These are phyloP conservation scores for Tolypeutes matacus DNA, from an alignment of 2,797 vertebrate species.

Conservation along the genomic window DNA sequence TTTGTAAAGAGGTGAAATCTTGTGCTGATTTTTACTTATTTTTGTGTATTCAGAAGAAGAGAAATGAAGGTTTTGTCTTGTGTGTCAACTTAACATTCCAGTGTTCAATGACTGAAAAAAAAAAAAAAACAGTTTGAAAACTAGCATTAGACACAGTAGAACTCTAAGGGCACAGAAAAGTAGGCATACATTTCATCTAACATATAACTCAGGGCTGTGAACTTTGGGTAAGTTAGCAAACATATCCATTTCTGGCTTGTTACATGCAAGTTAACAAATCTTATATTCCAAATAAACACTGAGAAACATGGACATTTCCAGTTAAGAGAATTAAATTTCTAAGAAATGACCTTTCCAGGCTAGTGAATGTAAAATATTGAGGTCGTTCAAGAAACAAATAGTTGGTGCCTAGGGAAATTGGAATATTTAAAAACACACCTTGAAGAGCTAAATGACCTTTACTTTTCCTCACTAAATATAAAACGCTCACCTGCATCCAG, in stretches of 20 bases:
- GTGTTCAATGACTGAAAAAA: neutral
- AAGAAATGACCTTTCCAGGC: constrained; percentile 84
- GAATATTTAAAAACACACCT: constrained; percentile 81
- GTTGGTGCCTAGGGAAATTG: constrained; percentile 76
- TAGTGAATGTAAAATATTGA: constrained; percentile 77
- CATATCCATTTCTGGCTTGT: constrained; percentile 19
- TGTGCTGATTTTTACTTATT: neutral
- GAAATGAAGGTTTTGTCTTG: neutral
- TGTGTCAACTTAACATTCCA: neutral
- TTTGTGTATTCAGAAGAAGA: neutral
- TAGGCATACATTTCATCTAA: neutral
- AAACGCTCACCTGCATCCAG: constrained; percentile 77
- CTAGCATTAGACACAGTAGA: neutral
- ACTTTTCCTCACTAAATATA: constrained; percentile 78
- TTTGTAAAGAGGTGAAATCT: constrained; percentile 12
- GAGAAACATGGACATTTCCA: constrained; percentile 74
- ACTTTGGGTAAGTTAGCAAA: constrained; percentile 11
- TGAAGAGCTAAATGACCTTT: constrained; percentile 86
- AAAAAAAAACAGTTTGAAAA: neutral
- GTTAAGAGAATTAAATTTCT: constrained; percentile 58
- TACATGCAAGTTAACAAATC: constrained; percentile 67
- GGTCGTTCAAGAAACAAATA: constrained; percentile 79
- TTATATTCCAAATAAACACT: constrained; percentile 72
- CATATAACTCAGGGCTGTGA: neutral
- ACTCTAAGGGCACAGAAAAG: neutral